Evolutionary conservation across 1,140 invertebrate genomes (phyloP), one percentile per base, ranked within the genome.

Genomic region (Trinorchestia longiramus): DNA sequence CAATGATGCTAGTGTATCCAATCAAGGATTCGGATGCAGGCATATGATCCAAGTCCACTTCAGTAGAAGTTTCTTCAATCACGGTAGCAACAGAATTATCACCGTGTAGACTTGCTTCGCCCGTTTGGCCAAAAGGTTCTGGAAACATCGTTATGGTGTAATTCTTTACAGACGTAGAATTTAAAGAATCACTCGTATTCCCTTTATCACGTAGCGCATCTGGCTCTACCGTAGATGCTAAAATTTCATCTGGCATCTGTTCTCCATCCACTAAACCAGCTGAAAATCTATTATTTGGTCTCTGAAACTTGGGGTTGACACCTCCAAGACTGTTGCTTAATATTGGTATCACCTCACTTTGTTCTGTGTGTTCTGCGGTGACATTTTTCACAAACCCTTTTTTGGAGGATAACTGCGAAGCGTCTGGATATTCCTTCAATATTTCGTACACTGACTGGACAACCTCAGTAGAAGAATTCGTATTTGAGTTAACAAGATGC

Each of bases 401-500:
- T 15, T 8, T 42, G 15, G 28, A 0, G 11, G 41, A 43, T 19
- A 42, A 42, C 41, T 43, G 4, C 19, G 47, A 53, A 6, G 47
- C 6, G 4, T 15, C 41, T 23, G 41, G 28, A 42, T 15, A 91
- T 91, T 91, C 4, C 28, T 91, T 91, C 28, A 91, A 4, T 17
- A 91, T 42, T 40, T 94, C 40, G 43, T 45, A 47, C 44, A 94
- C 92, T n/a, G 43, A 45, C 92, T 94, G 92, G 19, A 94, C 92
- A 40, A 94, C 92, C 11, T 44, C 44, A 45, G 15, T 40, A 40
- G 92, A 43, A 4, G 92, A n/a, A 44, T 94, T 94, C 17, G 92
- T 17, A 94, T 94, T 47, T 6, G 40, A 11, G 92, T 43, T 94
- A 43, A 94, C 47, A 6, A 47, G 43, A 11, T 17, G 15, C 36